phyloP scores from a whole-genome alignment of 2,113 vertebrate genomes.

The Elachura formosa region DNA sequence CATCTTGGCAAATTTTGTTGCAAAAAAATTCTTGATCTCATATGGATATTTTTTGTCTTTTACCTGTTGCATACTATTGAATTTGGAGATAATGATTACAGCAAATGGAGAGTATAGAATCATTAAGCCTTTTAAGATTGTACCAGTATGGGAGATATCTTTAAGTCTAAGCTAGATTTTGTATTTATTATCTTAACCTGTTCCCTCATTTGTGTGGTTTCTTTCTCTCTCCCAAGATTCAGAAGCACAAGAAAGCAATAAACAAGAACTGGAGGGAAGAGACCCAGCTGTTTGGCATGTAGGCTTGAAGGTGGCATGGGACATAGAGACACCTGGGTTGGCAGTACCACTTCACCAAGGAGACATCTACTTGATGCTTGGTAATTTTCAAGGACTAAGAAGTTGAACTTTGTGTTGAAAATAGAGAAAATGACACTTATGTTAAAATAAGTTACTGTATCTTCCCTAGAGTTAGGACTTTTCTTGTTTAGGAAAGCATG shows the following conservation, averaged over 20 bases:
- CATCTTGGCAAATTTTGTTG: not conserved
- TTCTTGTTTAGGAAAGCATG: not conserved
- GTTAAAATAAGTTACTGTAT: not conserved
- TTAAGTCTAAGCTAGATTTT: not conserved
- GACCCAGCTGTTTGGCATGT: slow-evolving; percentile 84
- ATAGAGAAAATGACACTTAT: not conserved
- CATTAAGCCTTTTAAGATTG: not conserved
- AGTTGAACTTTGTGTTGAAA: not conserved
- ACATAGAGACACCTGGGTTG: slow-evolving; percentile 94
- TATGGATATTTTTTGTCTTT: not conserved
- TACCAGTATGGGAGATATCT: not conserved
- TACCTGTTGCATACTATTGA: not conserved
- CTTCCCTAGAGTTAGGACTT: not conserved
- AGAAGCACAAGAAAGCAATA: slow-evolving; percentile 19
- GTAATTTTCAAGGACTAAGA: slow-evolving; percentile 56
- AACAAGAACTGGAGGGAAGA: slow-evolving; percentile 72
- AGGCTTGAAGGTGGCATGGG: slow-evolving; percentile 95
- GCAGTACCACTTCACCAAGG: slow-evolving; percentile 88
- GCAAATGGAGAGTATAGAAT: not conserved
- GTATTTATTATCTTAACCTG: not conserved
- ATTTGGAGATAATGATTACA: not conserved
- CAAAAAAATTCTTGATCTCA: not conserved
- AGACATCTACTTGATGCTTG: slow-evolving; percentile 91
- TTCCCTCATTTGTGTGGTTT: not conserved
- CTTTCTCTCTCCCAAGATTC: slow-evolving; percentile 32